Evolutionary conservation across 2,888 invertebrate species (phyloP).

Genomic region (Cheilosia vulpina): DNA sequence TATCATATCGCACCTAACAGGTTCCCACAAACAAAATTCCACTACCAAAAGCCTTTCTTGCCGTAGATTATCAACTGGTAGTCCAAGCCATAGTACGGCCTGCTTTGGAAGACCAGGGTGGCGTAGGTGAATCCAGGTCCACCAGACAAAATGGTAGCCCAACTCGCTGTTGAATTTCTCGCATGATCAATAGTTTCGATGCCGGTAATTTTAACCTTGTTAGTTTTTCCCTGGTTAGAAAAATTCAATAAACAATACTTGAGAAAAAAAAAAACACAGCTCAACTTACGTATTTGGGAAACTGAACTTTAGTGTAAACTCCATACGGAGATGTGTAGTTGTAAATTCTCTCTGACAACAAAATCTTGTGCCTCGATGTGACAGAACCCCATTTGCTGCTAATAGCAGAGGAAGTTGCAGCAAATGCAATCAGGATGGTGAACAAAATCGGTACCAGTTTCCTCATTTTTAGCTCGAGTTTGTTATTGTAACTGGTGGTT

Average conservation of each 20-base stretch:
- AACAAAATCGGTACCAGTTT: no score
- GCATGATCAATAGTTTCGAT: conserved; percentile 36
- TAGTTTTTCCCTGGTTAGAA: conserved; percentile 32
- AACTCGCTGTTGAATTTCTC: conserved; percentile 29
- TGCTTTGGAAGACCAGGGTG: conserved; percentile 30
- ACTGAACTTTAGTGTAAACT: conserved; percentile 25
- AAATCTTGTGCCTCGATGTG: conserved; percentile 20
- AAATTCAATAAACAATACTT: no score
- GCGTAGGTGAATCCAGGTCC: conserved; percentile 45
- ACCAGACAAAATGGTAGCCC: conserved; percentile 33
- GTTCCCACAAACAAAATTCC: no score
- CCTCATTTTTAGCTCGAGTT: no score
- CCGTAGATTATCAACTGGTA: conserved; percentile 42
- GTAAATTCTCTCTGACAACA: conserved; percentile 33
- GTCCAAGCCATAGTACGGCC: conserved; percentile 30
- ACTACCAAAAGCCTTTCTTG: neutral
- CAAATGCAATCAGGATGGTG: neutral
- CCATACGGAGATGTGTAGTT: conserved; percentile 38
- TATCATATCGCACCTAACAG: no score
- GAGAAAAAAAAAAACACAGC: no score
- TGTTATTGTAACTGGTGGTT: no score
- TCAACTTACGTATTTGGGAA: conserved; percentile 49
- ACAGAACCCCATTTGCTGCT: conserved; percentile 41
- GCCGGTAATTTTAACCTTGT: conserved; percentile 40
- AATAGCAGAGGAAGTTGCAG: conserved; percentile 23